These are phyloP conservation scores for Cremastinae sp. DNA, from an alignment of 2,888 invertebrate species.

Conservation along the genomic window DNA sequence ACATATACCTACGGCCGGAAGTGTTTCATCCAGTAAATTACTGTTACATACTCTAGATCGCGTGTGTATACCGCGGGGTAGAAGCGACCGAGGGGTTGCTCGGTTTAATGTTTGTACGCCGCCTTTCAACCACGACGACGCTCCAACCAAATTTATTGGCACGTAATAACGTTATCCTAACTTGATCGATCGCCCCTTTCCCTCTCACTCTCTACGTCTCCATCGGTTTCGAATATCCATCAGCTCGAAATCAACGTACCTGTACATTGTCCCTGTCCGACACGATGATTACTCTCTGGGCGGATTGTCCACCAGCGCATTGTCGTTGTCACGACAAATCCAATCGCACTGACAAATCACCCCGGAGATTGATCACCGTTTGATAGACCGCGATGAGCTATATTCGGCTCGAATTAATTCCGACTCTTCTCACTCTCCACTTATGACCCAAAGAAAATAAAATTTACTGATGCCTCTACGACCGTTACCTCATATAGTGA, in stretches of 20 bases:
- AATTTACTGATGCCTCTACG: too few species aligned
- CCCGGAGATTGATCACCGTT: slow-evolving; percentile 72
- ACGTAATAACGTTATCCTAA: slow-evolving; percentile 76
- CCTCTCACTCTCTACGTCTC: slow-evolving; percentile 17
- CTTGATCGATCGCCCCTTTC: slow-evolving; percentile 73
- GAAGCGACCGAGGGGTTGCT: slow-evolving; percentile 49
- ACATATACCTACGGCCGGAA: slow-evolving; percentile 18
- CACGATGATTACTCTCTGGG: slow-evolving; percentile 69
- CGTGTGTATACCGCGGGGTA: slow-evolving; percentile 45
- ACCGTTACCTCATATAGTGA: too few species aligned
- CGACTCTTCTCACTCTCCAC: neutral
- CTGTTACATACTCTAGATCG: neutral
- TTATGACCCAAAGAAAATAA: too few species aligned
- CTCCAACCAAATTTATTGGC: slow-evolving; percentile 63
- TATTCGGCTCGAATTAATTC: slow-evolving; percentile 9
- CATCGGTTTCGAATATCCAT: slow-evolving; percentile 34
- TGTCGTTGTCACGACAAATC: slow-evolving; percentile 23
- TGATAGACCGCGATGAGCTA: slow-evolving; percentile 65
- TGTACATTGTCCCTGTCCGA: slow-evolving; percentile 67
- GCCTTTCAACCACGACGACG: slow-evolving; percentile 68
- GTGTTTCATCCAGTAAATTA: slow-evolving; percentile 34
- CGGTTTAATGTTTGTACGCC: slow-evolving; percentile 52
- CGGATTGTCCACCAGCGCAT: slow-evolving; percentile 55
- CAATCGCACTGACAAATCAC: slow-evolving; percentile 65
- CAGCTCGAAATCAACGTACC: slow-evolving; percentile 40